phyloP scores from a whole-genome alignment of 2,797 vertebrate species.

The Thaleichthys pacificus region DNA sequence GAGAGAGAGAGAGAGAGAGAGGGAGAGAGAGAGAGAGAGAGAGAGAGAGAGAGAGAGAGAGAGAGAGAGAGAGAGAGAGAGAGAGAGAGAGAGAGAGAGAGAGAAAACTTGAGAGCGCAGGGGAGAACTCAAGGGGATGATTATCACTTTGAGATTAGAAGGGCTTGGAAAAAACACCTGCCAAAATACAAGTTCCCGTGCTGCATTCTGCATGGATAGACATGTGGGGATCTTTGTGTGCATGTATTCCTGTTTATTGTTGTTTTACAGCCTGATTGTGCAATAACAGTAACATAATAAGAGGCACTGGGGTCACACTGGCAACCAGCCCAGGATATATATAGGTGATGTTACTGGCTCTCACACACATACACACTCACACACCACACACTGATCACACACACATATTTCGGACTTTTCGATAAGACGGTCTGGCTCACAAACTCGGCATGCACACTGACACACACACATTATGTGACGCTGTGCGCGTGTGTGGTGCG shows the following conservation, averaged over 20 bases:
- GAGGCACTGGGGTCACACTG: constrained; percentile 54
- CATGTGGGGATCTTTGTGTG: constrained; percentile 21
- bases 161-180: constrained; percentile 53
- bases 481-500: not conserved
- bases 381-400: not conserved
- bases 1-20: not conserved
- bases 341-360: not conserved
- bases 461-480: not conserved
- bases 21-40: constrained; percentile 5
- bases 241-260: constrained; percentile 24
- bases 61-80: not conserved
- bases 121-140: constrained; percentile 36
- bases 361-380: constrained; percentile 15
- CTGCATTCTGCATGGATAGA: not conserved
- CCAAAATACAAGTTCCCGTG: constrained; percentile 39
- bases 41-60: not conserved
- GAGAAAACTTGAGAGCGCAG: not conserved
- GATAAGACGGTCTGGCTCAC: too few relatives aligned
- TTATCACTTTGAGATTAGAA: constrained; percentile 56
- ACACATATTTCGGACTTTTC: too few relatives aligned
- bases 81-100: not conserved
- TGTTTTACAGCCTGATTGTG: constrained; percentile 48
- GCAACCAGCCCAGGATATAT: constrained; percentile 13
- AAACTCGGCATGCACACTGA: too few relatives aligned
- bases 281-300: constrained; percentile 66